phyloP scores from a whole-genome alignment of 2,113 vertebrate species.

The Osmerus eperlanus region DNA sequence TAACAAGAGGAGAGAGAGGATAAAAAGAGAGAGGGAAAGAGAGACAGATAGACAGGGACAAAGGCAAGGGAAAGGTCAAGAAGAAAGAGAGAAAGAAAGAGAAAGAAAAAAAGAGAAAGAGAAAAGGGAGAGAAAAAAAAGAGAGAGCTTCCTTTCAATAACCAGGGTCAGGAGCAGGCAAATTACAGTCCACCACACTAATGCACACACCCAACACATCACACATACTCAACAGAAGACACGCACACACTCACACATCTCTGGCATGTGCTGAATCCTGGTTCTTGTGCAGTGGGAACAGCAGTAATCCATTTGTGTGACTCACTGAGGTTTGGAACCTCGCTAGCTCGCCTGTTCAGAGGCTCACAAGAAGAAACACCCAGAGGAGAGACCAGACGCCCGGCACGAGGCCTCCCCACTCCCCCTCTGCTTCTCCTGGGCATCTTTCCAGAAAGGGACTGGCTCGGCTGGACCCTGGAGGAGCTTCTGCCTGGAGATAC shows the following conservation, averaged over 20 bases:
- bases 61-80: neutral
- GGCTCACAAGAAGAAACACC: conserved; percentile 25
- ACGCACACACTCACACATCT: conserved; percentile 3
- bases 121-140: neutral
- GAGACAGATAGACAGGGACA: neutral
- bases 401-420: conserved; percentile 61
- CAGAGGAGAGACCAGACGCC: conserved; percentile 51
- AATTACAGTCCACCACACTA: conserved; percentile 39
- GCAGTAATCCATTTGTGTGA: conserved; percentile 34
- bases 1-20: neutral
- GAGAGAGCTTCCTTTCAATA: neutral
- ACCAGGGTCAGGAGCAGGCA: neutral
- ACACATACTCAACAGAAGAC: conserved; percentile 13
- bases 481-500: conserved; percentile 49
- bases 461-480: conserved; percentile 55
- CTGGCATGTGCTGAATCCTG: conserved; percentile 46
- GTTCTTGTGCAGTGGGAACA: conserved; percentile 43
- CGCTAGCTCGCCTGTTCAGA: conserved; percentile 28
- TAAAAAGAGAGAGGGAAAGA: neutral
- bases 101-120: conserved; percentile 4
- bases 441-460: conserved; percentile 62
- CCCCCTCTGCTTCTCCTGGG: conserved; percentile 56
- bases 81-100: conserved; percentile 6
- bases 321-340: conserved; percentile 55
- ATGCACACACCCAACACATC: conserved; percentile 27